A percentile compares a stretch with the other conserved stretches of the same genome.
These are phyloP conservation scores for Columba livia DNA, from an alignment of 2,113 vertebrate genomes.

Conservation along the genomic window DNA sequence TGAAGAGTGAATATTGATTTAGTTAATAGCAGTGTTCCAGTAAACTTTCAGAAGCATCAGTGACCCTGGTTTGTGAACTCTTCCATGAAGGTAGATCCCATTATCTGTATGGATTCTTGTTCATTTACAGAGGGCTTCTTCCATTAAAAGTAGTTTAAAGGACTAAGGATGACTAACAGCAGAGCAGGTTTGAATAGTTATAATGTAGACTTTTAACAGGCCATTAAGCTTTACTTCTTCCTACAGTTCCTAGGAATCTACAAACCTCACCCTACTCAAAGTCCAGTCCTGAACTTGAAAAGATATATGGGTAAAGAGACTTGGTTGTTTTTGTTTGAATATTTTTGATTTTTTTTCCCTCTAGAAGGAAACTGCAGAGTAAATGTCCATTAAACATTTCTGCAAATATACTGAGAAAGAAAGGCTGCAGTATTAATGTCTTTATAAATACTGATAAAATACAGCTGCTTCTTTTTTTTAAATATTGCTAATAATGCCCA, in stretches of 20 bases:
- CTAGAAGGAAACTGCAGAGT: neutral
- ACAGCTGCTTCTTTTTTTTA: neutral
- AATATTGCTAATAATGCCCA: neutral
- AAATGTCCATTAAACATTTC: neutral
- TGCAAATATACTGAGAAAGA: neutral
- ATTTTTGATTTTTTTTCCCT: neutral
- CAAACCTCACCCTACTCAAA: neutral
- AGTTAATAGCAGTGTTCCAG: constrained; percentile 15
- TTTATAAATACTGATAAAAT: neutral
- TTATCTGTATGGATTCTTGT: neutral
- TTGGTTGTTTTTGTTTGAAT: neutral
- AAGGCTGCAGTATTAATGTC: neutral
- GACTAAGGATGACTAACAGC: neutral
- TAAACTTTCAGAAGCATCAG: constrained; percentile 1
- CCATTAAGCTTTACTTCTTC: neutral
- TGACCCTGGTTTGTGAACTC: neutral
- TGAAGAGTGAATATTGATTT: constrained; percentile 37
- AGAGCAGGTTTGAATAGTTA: neutral
- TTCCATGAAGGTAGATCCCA: neutral
- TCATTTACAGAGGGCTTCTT: neutral
- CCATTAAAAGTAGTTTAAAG: neutral
- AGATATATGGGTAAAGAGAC: neutral
- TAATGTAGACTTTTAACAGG: neutral
- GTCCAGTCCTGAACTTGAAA: neutral
- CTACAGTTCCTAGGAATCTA: neutral